Evolutionary conservation across 2,888 invertebrate species (phyloP), one percentile per base, ranked within the genome.

Genomic region (Acronicta psi): DNA sequence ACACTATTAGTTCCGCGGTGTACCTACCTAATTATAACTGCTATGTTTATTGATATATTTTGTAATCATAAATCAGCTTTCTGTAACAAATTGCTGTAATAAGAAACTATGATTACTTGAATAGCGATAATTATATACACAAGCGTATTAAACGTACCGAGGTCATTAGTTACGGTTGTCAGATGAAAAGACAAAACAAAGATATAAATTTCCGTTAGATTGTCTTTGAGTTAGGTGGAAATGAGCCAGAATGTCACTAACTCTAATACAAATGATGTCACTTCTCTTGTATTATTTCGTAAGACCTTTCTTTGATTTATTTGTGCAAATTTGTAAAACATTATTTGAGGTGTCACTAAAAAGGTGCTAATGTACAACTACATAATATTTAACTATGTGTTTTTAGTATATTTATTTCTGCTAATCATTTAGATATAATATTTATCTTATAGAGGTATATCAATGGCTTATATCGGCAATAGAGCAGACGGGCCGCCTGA

Each of bases 171-270:
- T 77, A 66, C 63, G 59, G 57, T 50, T 79, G 79, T 80, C 77
- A 80, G 47, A 80, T 75, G 68, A 69, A 76, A 77, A 81, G 77
- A 75, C 68, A 64, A 73, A 74, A 75, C 70, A 75, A 64, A 75
- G 59, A 74, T 65, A 73, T 74, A 68, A 54, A 80, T 78, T 77
- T 69, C 60, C 54, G 59, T 53, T 69, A 51, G 52, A 67, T 71
- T 47, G 58, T 63, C 49, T 77, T 59, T 55, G 51, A 60, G 57
- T 44, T 68, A 55, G 54, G 71, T 73, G 79, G 81, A 77, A 71
- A 69, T 58, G 67, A 70, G 82, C 79, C 82, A 84, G 75, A 56
- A 72, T 77, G 76, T 78, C 69, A 55, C 52, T 62, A 69, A 69
- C 68, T 72, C 45, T 59, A 41, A 31, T 45, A 51, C 44, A 63